phyloP scores from a whole-genome alignment of 2,113 vertebrate genomes.

The Atherinomorus stipes region DNA sequence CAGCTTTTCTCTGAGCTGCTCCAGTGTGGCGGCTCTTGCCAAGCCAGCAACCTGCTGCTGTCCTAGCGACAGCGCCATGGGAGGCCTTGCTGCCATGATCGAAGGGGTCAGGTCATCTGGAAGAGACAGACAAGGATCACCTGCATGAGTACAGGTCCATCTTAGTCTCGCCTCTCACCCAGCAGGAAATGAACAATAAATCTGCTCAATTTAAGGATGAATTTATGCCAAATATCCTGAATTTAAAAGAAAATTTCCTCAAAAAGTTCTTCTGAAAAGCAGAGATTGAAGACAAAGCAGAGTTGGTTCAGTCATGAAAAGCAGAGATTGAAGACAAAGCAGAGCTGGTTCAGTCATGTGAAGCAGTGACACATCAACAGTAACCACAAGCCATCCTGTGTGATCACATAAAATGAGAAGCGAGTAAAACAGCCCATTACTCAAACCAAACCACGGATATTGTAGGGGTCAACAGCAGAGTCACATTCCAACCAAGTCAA shows the following conservation, averaged over 20 bases:
- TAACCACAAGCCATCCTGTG: not conserved
- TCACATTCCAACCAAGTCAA: conserved; percentile 52
- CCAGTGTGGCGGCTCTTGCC: conserved; percentile 86
- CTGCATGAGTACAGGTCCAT: not conserved
- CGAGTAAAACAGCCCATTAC: not conserved
- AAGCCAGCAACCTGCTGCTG: conserved; percentile 86
- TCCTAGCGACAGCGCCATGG: conserved; percentile 84
- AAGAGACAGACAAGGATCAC: not conserved
- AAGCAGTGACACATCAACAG: not conserved
- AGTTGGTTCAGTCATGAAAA: too few relatives aligned
- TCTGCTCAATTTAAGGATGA: too few relatives aligned
- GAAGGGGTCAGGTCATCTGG: conserved; percentile 79
- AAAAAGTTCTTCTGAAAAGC: too few relatives aligned
- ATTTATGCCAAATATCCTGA: too few relatives aligned
- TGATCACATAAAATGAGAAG: not conserved
- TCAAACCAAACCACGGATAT: conserved; percentile 6
- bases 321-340: not conserved
- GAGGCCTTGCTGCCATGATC: conserved; percentile 85
- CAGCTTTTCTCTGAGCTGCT: conserved; percentile 93
- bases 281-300: too few relatives aligned
- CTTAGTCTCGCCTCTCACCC: not conserved
- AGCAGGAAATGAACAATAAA: not conserved
- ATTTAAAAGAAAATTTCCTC: too few relatives aligned
- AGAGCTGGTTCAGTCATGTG: not conserved
- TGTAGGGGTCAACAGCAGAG: conserved; percentile 9